These are phyloP conservation scores for Pseudococcus jackbeardsleyi DNA, from an alignment of 2,888 invertebrate genomes.

Conservation along the genomic window DNA sequence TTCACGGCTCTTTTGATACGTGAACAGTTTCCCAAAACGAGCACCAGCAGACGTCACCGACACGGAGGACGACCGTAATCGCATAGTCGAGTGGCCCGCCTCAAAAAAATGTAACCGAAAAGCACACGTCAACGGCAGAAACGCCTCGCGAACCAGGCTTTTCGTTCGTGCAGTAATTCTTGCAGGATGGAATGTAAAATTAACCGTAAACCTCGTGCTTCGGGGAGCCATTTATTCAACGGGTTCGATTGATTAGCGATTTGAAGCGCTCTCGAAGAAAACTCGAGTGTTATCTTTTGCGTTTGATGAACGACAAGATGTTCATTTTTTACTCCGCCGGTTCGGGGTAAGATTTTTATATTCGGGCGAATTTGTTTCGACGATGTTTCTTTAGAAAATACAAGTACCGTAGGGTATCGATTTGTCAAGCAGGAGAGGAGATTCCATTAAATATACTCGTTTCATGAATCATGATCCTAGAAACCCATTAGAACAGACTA, in stretches of 20 bases:
- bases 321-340: neutral
- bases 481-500: too few relatives aligned
- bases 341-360: neutral
- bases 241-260: neutral
- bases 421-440: too few relatives aligned
- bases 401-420: too few relatives aligned
- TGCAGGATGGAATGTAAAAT: neutral
- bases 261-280: neutral
- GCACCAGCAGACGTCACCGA: neutral
- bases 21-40: neutral
- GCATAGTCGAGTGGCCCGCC: neutral
- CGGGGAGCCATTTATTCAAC: neutral
- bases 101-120: neutral
- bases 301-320: neutral
- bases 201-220: neutral
- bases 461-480: too few relatives aligned
- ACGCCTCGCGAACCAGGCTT: neutral
- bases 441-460: too few relatives aligned
- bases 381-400: neutral
- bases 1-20: slow-evolving; percentile 34
- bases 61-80: neutral
- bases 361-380: neutral
- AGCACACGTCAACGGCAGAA: slow-evolving; percentile 20
- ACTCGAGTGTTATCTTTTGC: neutral
- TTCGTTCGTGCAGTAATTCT: neutral